Conservation (phyloP, 2,888 invertebrate species). For the Archaeoteleia sp. region DNA sequence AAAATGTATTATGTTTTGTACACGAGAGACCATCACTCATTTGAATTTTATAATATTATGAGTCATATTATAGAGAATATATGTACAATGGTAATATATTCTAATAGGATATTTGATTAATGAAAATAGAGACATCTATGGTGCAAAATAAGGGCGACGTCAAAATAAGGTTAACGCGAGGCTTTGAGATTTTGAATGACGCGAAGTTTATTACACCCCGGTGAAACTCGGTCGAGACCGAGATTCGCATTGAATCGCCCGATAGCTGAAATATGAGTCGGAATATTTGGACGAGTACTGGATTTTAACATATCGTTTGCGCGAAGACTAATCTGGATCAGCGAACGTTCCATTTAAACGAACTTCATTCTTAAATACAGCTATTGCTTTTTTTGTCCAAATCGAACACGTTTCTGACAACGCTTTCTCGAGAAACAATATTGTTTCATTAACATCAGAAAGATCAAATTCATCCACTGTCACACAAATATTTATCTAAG, state of each 20-base stretch:
- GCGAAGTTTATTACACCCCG: slow-evolving; percentile 35
- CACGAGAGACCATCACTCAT: no score
- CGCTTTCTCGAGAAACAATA: no score
- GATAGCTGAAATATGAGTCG: slow-evolving; percentile 35
- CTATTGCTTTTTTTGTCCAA: slow-evolving; percentile 22
- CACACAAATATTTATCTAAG: no score
- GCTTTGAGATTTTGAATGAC: slow-evolving; percentile 14
- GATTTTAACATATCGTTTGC: slow-evolving; percentile 36
- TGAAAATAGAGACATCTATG: slow-evolving; percentile 5
- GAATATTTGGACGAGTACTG: slow-evolving; percentile 44
- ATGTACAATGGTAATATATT: no score
- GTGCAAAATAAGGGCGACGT: slow-evolving; percentile 11
- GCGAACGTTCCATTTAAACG: slow-evolving; percentile 31
- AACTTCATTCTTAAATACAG: slow-evolving; percentile 17
- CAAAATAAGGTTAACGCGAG: slow-evolving; percentile 15
- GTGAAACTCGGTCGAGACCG: slow-evolving; percentile 42
- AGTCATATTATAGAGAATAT: not conserved
- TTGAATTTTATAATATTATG: slow-evolving; percentile 2
- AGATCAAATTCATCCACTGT: no score
- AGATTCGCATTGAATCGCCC: slow-evolving; percentile 32
- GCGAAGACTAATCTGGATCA: slow-evolving; percentile 40
- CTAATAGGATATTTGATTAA: not conserved
- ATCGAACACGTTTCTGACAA: not conserved
- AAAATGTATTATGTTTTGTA: no score
- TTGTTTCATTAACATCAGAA: not conserved